A percentile compares a stretch with the other conserved stretches of the same genome.
Evolutionary conservation across 2,113 vertebrate species (phyloP).

Genomic region (Albula glossodonta): DNA sequence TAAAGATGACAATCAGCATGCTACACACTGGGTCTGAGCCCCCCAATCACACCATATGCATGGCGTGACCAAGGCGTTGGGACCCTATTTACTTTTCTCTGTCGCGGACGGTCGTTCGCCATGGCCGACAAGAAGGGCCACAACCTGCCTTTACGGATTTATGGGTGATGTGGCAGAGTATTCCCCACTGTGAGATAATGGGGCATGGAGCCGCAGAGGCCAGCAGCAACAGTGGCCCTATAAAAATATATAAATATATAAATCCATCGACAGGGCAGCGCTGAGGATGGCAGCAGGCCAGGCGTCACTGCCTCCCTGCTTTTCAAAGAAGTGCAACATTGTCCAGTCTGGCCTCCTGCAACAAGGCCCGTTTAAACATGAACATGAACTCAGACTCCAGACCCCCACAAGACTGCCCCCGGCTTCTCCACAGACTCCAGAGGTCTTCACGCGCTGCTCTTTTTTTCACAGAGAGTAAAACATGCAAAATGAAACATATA

Average conservation of each 20-base stretch:
- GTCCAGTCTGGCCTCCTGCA: slow-evolving; percentile 34
- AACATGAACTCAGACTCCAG: slow-evolving; percentile 33
- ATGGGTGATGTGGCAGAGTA: not conserved
- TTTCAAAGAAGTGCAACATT: slow-evolving; percentile 59
- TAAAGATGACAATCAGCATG: not conserved
- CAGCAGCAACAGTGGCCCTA: slow-evolving; percentile 34
- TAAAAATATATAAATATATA: slow-evolving; percentile 59
- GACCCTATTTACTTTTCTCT: slow-evolving; percentile 14
- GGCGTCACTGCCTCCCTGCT: slow-evolving; percentile 20
- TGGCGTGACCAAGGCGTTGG: not conserved
- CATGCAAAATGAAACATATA: not conserved
- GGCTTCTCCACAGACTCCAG: not conserved
- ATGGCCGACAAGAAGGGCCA: slow-evolving; percentile 20
- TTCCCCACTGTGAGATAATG: slow-evolving; percentile 22
- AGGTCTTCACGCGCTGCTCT: not conserved
- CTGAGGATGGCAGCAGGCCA: slow-evolving; percentile 57
- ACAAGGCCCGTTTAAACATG: not conserved
- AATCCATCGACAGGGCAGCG: slow-evolving; percentile 54
- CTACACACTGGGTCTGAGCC: not conserved
- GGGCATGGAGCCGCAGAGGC: slow-evolving; percentile 27
- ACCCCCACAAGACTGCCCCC: slow-evolving; percentile 32
- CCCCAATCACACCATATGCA: not conserved
- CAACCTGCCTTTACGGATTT: slow-evolving; percentile 25
- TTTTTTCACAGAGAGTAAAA: not conserved
- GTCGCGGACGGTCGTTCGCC: not conserved